These are phyloP conservation scores for Phrixothrix hirtus DNA, from an alignment of 2,888 invertebrate species.

Conservation along the genomic window DNA sequence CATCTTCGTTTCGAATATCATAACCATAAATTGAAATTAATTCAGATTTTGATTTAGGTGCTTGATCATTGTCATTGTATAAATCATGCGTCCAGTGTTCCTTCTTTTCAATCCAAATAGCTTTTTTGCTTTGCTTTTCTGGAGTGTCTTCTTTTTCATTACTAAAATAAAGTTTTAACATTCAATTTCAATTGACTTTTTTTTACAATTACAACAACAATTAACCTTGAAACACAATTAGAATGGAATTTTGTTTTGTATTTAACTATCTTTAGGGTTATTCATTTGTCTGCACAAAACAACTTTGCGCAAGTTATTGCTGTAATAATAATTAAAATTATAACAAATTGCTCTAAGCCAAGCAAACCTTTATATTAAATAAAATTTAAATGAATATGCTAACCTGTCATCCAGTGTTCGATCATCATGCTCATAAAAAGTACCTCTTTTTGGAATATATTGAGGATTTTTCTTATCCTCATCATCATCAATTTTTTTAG, in stretches of 20 bases:
- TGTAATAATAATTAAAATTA: too few species aligned
- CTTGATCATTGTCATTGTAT: slow-evolving; percentile 78
- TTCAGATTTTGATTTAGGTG: slow-evolving; percentile 85
- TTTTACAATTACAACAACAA: neutral
- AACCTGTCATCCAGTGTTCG: slow-evolving; percentile 76
- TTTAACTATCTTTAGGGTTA: too few species aligned
- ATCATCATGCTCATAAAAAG: slow-evolving; percentile 96
- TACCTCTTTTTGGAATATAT: slow-evolving; percentile 93
- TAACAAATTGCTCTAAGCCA: too few species aligned
- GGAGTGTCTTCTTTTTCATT: slow-evolving; percentile 37
- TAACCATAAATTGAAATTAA: slow-evolving; percentile 87
- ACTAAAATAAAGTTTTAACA: slow-evolving; percentile 5
- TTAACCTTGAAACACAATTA: too few species aligned
- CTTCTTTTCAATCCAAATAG: slow-evolving; percentile 55
- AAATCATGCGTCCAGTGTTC: slow-evolving; percentile 64
- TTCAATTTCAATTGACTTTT: neutral
- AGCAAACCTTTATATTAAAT: too few species aligned
- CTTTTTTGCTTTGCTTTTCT: slow-evolving; percentile 53
- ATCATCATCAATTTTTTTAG: slow-evolving; percentile 83
- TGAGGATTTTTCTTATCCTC: slow-evolving; percentile 96
- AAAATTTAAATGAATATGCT: too few species aligned
- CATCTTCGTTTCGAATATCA: slow-evolving; percentile 91
- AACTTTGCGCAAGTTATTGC: too few species aligned
- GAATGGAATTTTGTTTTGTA: too few species aligned
- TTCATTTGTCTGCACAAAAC: too few species aligned